phyloP scores from a whole-genome alignment of 2,113 vertebrate genomes.

The Tachysurus fulvidraco region DNA sequence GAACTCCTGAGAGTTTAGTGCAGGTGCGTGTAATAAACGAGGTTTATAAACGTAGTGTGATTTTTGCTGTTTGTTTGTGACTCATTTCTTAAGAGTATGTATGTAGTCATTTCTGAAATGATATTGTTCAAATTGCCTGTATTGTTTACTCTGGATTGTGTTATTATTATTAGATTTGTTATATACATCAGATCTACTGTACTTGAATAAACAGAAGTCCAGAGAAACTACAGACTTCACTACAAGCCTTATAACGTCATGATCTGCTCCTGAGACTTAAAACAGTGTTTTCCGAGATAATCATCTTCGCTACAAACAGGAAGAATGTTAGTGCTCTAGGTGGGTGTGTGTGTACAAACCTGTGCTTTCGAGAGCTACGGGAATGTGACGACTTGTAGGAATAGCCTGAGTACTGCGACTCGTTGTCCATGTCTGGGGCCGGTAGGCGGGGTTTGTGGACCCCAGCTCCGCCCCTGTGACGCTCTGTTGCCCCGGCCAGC shows the following conservation, averaged over 20 bases:
- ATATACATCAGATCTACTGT: not conserved
- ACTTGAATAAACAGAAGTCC: not conserved
- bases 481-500: constrained; percentile 68
- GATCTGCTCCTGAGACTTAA: not conserved
- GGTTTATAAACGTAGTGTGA: too few relatives aligned
- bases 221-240: not conserved
- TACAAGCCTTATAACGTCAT: not conserved
- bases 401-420: constrained; percentile 85
- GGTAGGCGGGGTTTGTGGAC: constrained; percentile 75
- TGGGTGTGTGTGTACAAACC: constrained; percentile 60
- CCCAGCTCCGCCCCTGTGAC: constrained; percentile 72
- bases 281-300: not conserved
- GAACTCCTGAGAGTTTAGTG: too few relatives aligned
- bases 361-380: constrained; percentile 82
- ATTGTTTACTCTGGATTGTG: not conserved
- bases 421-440: constrained; percentile 80
- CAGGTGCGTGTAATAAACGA: too few relatives aligned
- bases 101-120: not conserved
- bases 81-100: not conserved
- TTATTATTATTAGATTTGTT: not conserved
- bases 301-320: not conserved
- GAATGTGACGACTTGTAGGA: constrained; percentile 86
- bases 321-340: not conserved
- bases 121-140: not conserved
- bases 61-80: not conserved